Conservation (phyloP, 1,140 invertebrate species). For the Belonocnema kinseyi region DNA sequence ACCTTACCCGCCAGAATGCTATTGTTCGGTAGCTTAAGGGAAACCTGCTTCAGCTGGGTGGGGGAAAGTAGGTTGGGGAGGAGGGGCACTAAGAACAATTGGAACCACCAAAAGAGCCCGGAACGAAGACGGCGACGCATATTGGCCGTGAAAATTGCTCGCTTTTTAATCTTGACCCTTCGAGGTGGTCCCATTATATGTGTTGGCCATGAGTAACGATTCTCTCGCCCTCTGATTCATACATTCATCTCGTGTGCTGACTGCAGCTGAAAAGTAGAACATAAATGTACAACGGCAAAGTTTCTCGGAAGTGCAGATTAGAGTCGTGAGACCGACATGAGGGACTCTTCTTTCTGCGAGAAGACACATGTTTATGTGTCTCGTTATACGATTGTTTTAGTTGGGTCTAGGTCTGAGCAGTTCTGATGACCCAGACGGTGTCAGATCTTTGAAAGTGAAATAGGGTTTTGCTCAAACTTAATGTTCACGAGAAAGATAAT, state of each 20-base stretch:
- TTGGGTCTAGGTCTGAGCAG: too few species aligned
- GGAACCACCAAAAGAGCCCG: conserved; percentile 48
- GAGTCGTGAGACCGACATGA: neutral
- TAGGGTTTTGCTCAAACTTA: too few species aligned
- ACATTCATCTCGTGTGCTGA: neutral
- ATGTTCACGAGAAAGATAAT: too few species aligned
- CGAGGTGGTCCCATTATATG: conserved; percentile 55
- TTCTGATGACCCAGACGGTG: neutral
- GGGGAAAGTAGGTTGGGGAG: neutral
- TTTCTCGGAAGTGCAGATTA: conserved; percentile 28
- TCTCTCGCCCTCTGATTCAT: conserved; percentile 33
- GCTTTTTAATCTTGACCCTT: conserved; percentile 58
- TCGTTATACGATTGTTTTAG: conserved; percentile 25
- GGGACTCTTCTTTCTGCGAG: neutral
- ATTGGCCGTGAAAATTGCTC: conserved; percentile 67
- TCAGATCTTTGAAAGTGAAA: neutral
- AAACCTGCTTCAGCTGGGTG: conserved; percentile 36
- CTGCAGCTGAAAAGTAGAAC: neutral
- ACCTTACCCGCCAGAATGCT: conserved; percentile 58
- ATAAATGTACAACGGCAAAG: neutral
- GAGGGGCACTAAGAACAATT: conserved; percentile 54
- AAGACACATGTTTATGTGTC: conserved; percentile 4
- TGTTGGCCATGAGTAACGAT: conserved; percentile 54
- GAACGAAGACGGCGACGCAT: conserved; percentile 47
- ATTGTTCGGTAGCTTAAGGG: conserved; percentile 54